phyloP scores from a whole-genome alignment of 2,888 invertebrate genomes.

The Prosopocoilus inquinatus region DNA sequence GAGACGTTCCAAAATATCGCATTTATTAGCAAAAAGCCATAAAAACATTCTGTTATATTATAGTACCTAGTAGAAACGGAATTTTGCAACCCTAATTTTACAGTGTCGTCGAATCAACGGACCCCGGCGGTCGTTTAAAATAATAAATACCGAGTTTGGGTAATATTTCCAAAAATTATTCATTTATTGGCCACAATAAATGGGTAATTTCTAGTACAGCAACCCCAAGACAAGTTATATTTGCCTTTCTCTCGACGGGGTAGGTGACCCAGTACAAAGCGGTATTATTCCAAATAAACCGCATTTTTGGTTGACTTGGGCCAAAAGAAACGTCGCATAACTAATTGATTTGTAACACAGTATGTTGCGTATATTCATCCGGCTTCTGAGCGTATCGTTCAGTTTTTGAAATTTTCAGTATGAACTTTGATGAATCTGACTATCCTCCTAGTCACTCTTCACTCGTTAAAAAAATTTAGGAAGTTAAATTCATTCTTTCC shows the following conservation, averaged over 20 bases:
- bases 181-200: constrained; percentile 3
- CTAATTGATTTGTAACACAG: constrained; percentile 35
- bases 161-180: neutral
- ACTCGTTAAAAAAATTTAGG: no score
- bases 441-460: no score
- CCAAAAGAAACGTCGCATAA: constrained; percentile 31
- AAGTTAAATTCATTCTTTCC: no score
- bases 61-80: neutral
- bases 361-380: constrained; percentile 15
- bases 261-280: constrained; percentile 5
- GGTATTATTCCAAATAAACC: constrained; percentile 29
- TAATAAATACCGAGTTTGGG: no score
- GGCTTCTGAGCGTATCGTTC: neutral
- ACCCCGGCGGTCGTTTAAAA: no score
- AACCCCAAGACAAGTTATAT: neutral
- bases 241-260: neutral
- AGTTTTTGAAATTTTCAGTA: neutral
- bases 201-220: neutral
- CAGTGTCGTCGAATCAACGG: neutral
- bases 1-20: no score
- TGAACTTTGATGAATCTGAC: neutral
- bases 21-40: no score
- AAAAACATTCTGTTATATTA: no score
- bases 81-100: constrained; percentile 7
- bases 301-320: constrained; percentile 33